phyloP scores from a whole-genome alignment of 2,888 invertebrate genomes.

The Germaria angustata region DNA sequence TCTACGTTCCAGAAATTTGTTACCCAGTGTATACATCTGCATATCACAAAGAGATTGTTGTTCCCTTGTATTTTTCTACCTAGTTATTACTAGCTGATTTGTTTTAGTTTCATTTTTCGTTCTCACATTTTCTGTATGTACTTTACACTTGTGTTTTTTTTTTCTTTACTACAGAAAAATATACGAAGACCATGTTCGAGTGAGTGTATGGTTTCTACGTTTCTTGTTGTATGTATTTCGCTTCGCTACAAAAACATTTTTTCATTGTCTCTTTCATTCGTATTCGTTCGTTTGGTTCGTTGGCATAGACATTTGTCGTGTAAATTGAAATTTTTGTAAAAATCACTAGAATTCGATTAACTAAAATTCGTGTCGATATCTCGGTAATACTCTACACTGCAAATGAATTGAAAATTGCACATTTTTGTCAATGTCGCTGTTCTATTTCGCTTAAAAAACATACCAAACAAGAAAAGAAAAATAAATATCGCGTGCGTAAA shows the following conservation, averaged over 20 bases:
- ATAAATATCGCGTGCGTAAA: slow-evolving; percentile 32
- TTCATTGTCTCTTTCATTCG: slow-evolving; percentile 64
- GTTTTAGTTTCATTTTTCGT: slow-evolving; percentile 28
- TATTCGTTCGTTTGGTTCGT: slow-evolving; percentile 66
- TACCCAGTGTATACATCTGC: slow-evolving; percentile 1
- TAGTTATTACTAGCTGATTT: slow-evolving; percentile 2
- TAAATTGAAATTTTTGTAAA: slow-evolving; percentile 55
- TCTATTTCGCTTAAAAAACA: slow-evolving; percentile 19
- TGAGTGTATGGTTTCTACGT: slow-evolving; percentile 1
- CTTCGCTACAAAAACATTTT: slow-evolving; percentile 60
- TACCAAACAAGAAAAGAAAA: background rate
- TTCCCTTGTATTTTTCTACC: slow-evolving; percentile 20
- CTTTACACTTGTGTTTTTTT: background rate
- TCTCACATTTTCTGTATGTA: slow-evolving; percentile 21
- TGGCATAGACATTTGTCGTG: slow-evolving; percentile 58
- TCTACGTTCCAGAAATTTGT: too few species aligned
- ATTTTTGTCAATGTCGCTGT: slow-evolving; percentile 17
- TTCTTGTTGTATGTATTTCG: slow-evolving; percentile 32
- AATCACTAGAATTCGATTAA: slow-evolving; percentile 60
- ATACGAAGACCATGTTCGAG: background rate
- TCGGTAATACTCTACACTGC: slow-evolving; percentile 42
- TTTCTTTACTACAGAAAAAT: background rate
- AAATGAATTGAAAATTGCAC: slow-evolving; percentile 52
- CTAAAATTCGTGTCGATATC: slow-evolving; percentile 55
- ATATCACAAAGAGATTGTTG: background rate